Evolutionary conservation across 2,113 vertebrate species (phyloP).

Genomic region (Rafetus swinhoei): DNA sequence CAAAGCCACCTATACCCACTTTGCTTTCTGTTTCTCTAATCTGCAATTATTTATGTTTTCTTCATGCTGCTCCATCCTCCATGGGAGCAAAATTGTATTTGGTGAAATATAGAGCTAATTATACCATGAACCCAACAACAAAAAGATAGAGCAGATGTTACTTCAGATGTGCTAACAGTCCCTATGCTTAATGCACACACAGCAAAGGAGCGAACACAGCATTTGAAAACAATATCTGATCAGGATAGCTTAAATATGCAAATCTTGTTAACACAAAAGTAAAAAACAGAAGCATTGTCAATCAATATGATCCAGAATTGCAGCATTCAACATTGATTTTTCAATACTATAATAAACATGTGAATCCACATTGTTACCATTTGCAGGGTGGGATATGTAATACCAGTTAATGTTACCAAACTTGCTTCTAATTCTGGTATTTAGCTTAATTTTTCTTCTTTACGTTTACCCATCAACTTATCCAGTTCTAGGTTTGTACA

Average conservation of each 20-base stretch:
- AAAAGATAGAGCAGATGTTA: slow-evolving; percentile 89
- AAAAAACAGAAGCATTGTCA: slow-evolving; percentile 74
- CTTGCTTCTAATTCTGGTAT: slow-evolving; percentile 29
- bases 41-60: slow-evolving; percentile 90
- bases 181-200: slow-evolving; percentile 74
- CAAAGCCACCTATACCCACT: slow-evolving; percentile 84
- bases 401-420: slow-evolving; percentile 45
- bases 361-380: slow-evolving; percentile 54
- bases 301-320: slow-evolving; percentile 72
- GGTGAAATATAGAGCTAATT: slow-evolving; percentile 89
- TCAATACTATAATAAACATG: slow-evolving; percentile 75
- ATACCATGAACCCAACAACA: slow-evolving; percentile 85
- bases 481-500: not conserved
- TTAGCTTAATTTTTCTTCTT: not conserved
- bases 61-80: slow-evolving; percentile 82
- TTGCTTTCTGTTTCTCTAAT: slow-evolving; percentile 89
- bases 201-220: slow-evolving; percentile 69
- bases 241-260: slow-evolving; percentile 76
- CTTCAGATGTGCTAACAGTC: slow-evolving; percentile 83
- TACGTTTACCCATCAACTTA: not conserved
- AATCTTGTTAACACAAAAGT: slow-evolving; percentile 76
- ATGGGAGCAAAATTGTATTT: slow-evolving; percentile 86
- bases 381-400: slow-evolving; percentile 35
- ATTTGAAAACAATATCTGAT: slow-evolving; percentile 74
- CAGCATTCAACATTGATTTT: slow-evolving; percentile 70